Percentiles rank a stretch among this genome's conserved stretches.
Conservation (phyloP, 2,113 vertebrate genomes). For the Monarcha castaneiventris region DNA sequence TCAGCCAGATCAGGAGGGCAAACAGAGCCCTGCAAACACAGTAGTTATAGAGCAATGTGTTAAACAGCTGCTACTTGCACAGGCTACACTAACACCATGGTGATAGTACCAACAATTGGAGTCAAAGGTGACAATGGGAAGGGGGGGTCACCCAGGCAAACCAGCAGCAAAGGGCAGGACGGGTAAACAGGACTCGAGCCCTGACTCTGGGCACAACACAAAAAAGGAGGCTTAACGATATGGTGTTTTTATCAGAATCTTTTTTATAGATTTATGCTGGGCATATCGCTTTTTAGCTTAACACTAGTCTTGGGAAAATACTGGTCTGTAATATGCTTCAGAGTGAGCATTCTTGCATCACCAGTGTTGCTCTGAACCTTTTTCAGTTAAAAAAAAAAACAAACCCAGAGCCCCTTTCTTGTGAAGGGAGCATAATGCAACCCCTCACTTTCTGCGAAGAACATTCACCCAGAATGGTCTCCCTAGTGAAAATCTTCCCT, state of each 20-base stretch:
- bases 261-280: not conserved
- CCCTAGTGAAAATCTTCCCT: not conserved
- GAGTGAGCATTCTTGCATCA: not conserved
- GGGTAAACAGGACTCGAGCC: conserved; percentile 69
- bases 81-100: conserved; percentile 69
- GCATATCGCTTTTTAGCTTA: not conserved
- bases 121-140: conserved; percentile 56
- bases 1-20: conserved; percentile 53
- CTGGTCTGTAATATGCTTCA: not conserved
- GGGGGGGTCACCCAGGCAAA: conserved; percentile 39
- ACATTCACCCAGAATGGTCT: not conserved
- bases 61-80: conserved; percentile 70
- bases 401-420: not conserved
- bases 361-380: not conserved
- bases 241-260: not conserved
- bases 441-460: not conserved
- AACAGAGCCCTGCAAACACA: conserved; percentile 71
- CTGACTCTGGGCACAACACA: conserved; percentile 59
- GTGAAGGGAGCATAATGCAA: not conserved
- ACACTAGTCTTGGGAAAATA: not conserved
- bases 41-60: conserved; percentile 33
- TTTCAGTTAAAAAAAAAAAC: not conserved
- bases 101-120: conserved; percentile 36
- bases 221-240: not conserved
- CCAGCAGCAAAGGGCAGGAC: conserved; percentile 61